These are phyloP conservation scores for Petrolisthes cinctipes DNA, from an alignment of 2,888 invertebrate genomes.

Conservation along the genomic window DNA sequence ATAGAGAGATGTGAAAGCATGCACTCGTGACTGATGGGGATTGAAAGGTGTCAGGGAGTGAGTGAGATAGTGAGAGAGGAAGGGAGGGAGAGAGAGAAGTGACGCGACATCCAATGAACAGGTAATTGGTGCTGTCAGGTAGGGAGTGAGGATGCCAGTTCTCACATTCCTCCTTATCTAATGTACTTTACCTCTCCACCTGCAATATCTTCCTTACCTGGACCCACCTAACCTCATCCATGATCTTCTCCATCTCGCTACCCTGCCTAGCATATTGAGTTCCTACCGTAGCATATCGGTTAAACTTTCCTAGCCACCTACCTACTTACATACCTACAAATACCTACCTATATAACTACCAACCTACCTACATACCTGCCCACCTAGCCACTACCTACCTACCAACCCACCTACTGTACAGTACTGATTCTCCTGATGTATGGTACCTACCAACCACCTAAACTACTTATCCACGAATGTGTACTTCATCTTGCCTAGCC, in stretches of 20 bases:
- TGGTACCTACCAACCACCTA: not conserved
- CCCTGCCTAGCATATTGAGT: not conserved
- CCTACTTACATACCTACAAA: not conserved
- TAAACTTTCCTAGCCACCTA: not conserved
- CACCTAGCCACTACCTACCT: not conserved
- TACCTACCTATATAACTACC: too few species aligned
- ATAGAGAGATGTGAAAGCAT: too few species aligned
- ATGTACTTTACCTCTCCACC: not conserved
- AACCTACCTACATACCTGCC: not conserved
- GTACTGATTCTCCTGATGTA: not conserved
- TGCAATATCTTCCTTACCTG: not conserved
- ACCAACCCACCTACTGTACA: not conserved
- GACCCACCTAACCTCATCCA: not conserved
- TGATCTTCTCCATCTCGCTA: not conserved
- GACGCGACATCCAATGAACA: not conserved
- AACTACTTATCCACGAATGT: not conserved
- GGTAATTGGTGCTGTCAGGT: not conserved
- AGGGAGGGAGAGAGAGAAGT: constrained; percentile 13
- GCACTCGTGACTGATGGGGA: not conserved
- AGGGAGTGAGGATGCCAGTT: not conserved
- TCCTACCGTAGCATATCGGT: not conserved
- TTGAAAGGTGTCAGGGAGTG: not conserved
- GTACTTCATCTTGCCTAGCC: not conserved
- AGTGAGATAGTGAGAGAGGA: not conserved
- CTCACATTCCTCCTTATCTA: not conserved